Base-by-base conservation (phyloP, 1,140 invertebrate species). In the Andrena cerasifolii region DNA sequence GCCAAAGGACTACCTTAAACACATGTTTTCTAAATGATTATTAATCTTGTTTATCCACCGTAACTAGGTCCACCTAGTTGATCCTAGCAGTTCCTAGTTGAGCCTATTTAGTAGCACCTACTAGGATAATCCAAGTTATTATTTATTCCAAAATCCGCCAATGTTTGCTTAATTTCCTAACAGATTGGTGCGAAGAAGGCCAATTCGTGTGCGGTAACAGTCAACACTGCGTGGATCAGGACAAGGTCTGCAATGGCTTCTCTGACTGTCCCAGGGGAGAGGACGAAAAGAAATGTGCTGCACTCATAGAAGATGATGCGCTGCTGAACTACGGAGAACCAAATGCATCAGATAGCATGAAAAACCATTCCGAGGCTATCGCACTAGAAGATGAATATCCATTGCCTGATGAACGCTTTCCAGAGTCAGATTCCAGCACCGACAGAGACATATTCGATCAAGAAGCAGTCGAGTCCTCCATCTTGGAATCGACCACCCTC, bases 231-330 rank as follows among this genome's bases (percentile, higher is more conserved):
- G 92, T 96, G 2, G 94, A 96, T 54, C 93, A 93, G 82, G 89
- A 85, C 0, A 94, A 93, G 79, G 94, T 97, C 40, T 98, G 97
- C 90, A 96, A 98, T 90, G 96, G 96, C 1, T 90, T 92, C 10
- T 93, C 94, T 26, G 96, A 98, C 86, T 98, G 97, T 92, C 96
- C 95, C 0, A 93, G 95, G 66, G 96, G 95, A 1, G 97, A 97
- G 87, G 97, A 98, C 90, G 97, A 98, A 90, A 94, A 94, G 53
- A 95, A 95, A 71, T 97, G 96, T 84, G 95, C 92, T 0, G 92
- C 93, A 18, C 59, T 92, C 1, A 89, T 91, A 31, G 90, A 91
- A 7, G 92, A 93, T 12, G 90, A 93, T 24, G 3, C 63, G 1
- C 0, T 68, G 14, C 12, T 56, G 14, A 45, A 67, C 47, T 16